Conservation (phyloP, 1,140 invertebrate genomes). For the Ctenoplectra terminalis region DNA sequence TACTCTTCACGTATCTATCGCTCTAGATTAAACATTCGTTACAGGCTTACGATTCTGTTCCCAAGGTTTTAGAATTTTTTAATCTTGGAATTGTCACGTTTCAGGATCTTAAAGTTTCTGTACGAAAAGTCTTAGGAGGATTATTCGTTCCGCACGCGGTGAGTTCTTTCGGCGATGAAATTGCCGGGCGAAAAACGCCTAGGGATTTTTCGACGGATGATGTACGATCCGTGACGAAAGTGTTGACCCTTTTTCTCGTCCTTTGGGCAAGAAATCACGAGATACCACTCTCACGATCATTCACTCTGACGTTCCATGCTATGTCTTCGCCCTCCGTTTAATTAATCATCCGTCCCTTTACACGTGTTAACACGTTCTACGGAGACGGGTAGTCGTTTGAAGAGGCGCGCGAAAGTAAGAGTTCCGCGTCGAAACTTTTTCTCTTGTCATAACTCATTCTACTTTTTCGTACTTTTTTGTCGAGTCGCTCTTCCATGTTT, state of each 20-base stretch:
- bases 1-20: too few species aligned
- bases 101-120: too few species aligned
- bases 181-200: slow-evolving; percentile 14
- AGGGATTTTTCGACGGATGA: slow-evolving; percentile 14
- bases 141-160: background rate
- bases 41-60: too few species aligned
- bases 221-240: slow-evolving; percentile 43
- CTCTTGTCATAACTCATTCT: slow-evolving; percentile 28
- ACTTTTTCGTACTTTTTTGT: background rate
- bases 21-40: too few species aligned
- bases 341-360: slow-evolving; percentile 50
- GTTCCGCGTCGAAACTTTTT: slow-evolving; percentile 25
- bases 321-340: slow-evolving; percentile 42
- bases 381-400: slow-evolving; percentile 9
- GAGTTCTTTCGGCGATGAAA: background rate
- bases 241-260: slow-evolving; percentile 29
- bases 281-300: slow-evolving; percentile 44
- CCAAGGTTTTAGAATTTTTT: too few species aligned
- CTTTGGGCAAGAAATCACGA: slow-evolving; percentile 38
- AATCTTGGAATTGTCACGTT: too few species aligned
- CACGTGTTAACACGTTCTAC: slow-evolving; percentile 44
- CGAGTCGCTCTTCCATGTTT: background rate
- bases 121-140: background rate
- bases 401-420: slow-evolving; percentile 31
- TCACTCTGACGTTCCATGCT: slow-evolving; percentile 39